Conservation (phyloP, 1,140 invertebrate genomes). For the Tetragonula clypearis region DNA sequence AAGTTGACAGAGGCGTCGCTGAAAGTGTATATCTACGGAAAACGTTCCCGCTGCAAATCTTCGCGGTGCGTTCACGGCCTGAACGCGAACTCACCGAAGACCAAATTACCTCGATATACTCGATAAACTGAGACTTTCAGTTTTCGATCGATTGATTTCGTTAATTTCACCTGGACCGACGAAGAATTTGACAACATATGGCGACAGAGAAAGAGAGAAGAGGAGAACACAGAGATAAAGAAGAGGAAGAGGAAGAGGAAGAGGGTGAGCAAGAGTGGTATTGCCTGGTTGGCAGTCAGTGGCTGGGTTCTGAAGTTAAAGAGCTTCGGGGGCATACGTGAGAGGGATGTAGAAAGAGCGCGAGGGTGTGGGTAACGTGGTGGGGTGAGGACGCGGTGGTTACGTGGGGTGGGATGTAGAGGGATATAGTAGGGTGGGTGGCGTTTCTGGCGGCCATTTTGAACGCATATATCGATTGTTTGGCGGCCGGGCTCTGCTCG, state of each 20-base stretch:
- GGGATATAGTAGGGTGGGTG: conserved; percentile 75
- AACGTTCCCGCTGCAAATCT: too few relatives aligned
- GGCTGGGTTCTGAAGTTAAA: conserved; percentile 78
- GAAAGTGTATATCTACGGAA: too few relatives aligned
- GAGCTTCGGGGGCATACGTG: conserved; percentile 81
- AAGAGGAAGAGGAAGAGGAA: conserved; percentile 42
- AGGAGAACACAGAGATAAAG: conserved; percentile 9
- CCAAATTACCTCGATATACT: too few relatives aligned
- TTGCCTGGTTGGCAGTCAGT: conserved; percentile 76
- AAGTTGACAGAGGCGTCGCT: too few relatives aligned
- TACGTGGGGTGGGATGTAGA: conserved; percentile 60
- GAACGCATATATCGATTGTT: conserved; percentile 83
- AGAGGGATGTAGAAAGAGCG: conserved; percentile 73
- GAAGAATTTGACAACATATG: not conserved
- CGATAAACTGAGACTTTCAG: too few relatives aligned
- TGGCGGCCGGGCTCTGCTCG: conserved; percentile 80
- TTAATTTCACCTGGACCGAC: not conserved
- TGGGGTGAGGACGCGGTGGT: conserved; percentile 50
- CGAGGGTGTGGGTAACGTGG: conserved; percentile 45
- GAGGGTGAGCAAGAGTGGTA: conserved; percentile 57
- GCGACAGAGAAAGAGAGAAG: not conserved
- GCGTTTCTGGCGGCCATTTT: conserved; percentile 82
- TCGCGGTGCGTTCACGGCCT: too few relatives aligned
- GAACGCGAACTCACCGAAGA: too few relatives aligned
- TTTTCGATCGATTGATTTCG: too few relatives aligned